Evolutionary conservation across 2,888 invertebrate species (phyloP).

Genomic region (Scelioninae gen. 1): DNA sequence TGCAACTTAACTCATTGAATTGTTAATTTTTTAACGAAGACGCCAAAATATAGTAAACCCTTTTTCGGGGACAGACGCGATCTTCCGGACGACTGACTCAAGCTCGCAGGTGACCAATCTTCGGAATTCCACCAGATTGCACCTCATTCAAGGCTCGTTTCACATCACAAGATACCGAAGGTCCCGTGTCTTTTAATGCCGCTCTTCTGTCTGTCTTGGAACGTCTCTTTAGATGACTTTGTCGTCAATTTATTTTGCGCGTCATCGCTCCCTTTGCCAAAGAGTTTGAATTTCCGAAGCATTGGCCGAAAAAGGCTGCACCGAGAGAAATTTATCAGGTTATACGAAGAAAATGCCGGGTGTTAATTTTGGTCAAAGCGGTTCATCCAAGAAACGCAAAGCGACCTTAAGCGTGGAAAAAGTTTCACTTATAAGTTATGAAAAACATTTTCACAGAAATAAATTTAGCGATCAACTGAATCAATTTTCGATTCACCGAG

Average conservation of each 20-base stretch:
- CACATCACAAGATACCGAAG: conserved; percentile 74
- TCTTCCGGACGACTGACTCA: conserved; percentile 78
- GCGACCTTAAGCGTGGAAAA: background rate
- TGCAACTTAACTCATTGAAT: conserved; percentile 46
- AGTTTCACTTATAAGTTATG: background rate
- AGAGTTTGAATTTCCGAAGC: conserved; percentile 56
- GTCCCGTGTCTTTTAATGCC: conserved; percentile 55
- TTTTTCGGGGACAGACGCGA: conserved; percentile 69
- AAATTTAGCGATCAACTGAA: conserved; percentile 3
- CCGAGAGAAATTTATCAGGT: conserved; percentile 5
- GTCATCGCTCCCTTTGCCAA: conserved; percentile 79
- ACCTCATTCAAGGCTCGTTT: conserved; percentile 77
- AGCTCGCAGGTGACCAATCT: conserved; percentile 76
- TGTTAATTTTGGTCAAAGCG: conserved; percentile 34
- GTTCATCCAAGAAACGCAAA: conserved; percentile 13
- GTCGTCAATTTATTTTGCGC: conserved; percentile 75
- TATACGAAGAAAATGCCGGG: conserved; percentile 9
- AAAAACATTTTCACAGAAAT: background rate
- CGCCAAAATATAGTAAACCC: conserved; percentile 20
- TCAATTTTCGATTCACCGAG: conserved; percentile 12
- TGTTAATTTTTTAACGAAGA: conserved; percentile 50
- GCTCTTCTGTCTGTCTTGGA: conserved; percentile 56
- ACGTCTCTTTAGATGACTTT: conserved; percentile 74
- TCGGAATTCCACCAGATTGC: conserved; percentile 81
- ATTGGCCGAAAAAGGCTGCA: conserved; percentile 23